These are phyloP conservation scores for Pimpla rufipes DNA, from an alignment of 2,888 invertebrate genomes.

Conservation along the genomic window DNA sequence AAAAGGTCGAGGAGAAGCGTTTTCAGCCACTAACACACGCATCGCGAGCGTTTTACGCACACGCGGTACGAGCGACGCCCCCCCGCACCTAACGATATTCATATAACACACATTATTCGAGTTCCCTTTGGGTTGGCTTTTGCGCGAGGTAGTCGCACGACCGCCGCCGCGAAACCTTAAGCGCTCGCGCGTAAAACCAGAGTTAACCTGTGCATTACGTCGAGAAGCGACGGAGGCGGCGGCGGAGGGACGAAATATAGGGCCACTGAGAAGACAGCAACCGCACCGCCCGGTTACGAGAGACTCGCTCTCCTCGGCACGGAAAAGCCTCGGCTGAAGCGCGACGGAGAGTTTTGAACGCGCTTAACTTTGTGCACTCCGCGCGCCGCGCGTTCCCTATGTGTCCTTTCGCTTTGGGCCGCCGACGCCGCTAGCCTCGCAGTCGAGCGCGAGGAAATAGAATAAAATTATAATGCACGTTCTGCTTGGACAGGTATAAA, in stretches of 20 bases:
- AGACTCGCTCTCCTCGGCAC: neutral
- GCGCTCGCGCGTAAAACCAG: slow-evolving; percentile 62
- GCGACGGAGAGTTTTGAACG: slow-evolving; percentile 40
- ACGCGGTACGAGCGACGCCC: neutral
- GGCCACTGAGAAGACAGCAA: slow-evolving; percentile 59
- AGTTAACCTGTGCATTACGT: slow-evolving; percentile 66
- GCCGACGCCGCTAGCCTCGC: slow-evolving; percentile 27
- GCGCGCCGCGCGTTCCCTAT: slow-evolving; percentile 64
- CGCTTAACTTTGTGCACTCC: slow-evolving; percentile 67
- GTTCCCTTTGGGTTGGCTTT: slow-evolving; percentile 39
- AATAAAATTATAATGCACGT: slow-evolving; percentile 67
- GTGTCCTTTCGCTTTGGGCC: slow-evolving; percentile 67
- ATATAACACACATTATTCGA: slow-evolving; percentile 32
- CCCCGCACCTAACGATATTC: slow-evolving; percentile 44
- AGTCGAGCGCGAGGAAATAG: slow-evolving; percentile 44
- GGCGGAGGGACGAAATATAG: slow-evolving; percentile 35
- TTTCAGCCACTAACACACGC: slow-evolving; percentile 11
- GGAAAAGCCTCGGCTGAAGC: neutral
- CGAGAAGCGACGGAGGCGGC: slow-evolving; percentile 25
- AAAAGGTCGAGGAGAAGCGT: slow-evolving; percentile 8
- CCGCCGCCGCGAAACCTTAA: slow-evolving; percentile 60
- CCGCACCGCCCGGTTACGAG: slow-evolving; percentile 28
- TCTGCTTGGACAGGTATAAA: slow-evolving; percentile 63
- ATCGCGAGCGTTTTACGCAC: neutral
- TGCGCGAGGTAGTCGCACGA: neutral